A percentile compares a stretch with the other conserved stretches of the same genome.
Conservation (phyloP, 1,140 invertebrate genomes). For the Linepithema humile region DNA sequence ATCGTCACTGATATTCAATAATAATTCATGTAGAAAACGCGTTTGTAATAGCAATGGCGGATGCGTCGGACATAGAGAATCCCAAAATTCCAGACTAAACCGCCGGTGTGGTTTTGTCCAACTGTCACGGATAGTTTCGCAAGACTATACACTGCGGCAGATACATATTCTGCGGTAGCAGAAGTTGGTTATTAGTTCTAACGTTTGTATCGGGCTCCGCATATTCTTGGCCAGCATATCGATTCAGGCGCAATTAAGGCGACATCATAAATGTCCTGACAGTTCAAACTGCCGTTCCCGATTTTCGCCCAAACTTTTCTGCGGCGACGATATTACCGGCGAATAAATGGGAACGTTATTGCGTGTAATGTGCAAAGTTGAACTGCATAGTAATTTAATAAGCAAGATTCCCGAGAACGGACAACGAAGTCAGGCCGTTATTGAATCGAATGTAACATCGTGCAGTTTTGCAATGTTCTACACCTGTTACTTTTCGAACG, state of each 20-base stretch:
- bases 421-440: slow-evolving; percentile 13
- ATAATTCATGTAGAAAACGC: neutral
- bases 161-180: slow-evolving; percentile 47
- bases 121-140: slow-evolving; percentile 49
- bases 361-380: slow-evolving; percentile 35
- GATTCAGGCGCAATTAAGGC: slow-evolving; percentile 9
- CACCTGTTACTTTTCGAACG: slow-evolving; percentile 16
- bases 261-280: neutral
- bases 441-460: slow-evolving; percentile 18
- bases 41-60: neutral
- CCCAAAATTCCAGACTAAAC: slow-evolving; percentile 54
- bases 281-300: neutral
- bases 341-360: slow-evolving; percentile 19
- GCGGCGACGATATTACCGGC: neutral
- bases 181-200: slow-evolving; percentile 53
- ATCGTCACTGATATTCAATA: neutral
- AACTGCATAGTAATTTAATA: slow-evolving; percentile 45
- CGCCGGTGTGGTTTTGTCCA: slow-evolving; percentile 17
- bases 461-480: slow-evolving; percentile 40
- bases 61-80: neutral
- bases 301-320: slow-evolving; percentile 7
- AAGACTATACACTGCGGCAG: slow-evolving; percentile 46
- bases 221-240: slow-evolving; percentile 13
- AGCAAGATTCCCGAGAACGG: slow-evolving; percentile 5
- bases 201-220: slow-evolving; percentile 29